Base-by-base conservation (phyloP, 2,797 vertebrate species). In the Florisuga fusca region DNA sequence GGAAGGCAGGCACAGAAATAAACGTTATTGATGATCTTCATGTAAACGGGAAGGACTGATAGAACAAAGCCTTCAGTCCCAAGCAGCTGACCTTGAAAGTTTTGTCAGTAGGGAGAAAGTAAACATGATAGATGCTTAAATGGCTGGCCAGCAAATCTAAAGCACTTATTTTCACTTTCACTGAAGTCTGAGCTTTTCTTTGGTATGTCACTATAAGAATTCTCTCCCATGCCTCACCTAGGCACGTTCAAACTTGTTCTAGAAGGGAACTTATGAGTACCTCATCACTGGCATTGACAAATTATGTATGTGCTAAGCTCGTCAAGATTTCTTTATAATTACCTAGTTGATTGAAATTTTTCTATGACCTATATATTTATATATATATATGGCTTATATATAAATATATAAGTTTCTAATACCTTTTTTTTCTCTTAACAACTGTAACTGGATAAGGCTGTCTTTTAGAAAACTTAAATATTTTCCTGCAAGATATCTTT, bases 201-300 rank as follows among this genome's bases (percentile, higher is more conserved):
- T 59, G 15, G 16, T 33, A 10, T 64, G 6, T 34, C 48, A 38
- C 66, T 27, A n/a, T 9, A 5, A 10, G 21, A 41, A 75, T 59
- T 71, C 11, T 67, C 25, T 73, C 38, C 17, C 17, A 20, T 18
- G 15, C 2, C 6, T 6, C 31, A 76, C 19, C 45, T 43, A 72
- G 38, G 26, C 8, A 68, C 36, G 20, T 53, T 55, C 19, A 80
- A 36, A 10, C 4, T 34, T 34, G 51, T 74, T 22, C 25, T 48
- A 25, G 3, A 53, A 10, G 15, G 5, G 15, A 90, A 64, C 15
- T 77, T 43, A 18, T 0, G 2, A 17, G 1, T 27, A 3, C 25
- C 45, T 34, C 45, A 45, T 27, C 26, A 31, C 8, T 45, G 41
- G 13, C 34, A 85, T 17, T 31, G 29, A 61, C 7, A 84, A 76